phyloP scores from a whole-genome alignment of 2,113 vertebrate genomes.

The Lophura nycthemera region DNA sequence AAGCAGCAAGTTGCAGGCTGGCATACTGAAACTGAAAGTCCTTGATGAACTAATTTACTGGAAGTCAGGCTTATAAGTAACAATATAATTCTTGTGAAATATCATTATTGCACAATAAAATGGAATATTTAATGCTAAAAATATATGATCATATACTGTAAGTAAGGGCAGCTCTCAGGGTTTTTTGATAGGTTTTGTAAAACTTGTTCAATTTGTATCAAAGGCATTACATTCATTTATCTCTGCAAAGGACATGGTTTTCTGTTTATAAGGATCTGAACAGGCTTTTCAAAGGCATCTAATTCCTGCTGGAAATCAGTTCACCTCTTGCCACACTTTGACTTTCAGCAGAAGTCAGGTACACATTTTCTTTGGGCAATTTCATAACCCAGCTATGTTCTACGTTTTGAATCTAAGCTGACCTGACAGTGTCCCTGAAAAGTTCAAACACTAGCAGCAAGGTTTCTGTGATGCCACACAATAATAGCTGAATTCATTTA shows the following conservation, averaged over 20 bases:
- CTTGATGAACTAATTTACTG: background rate
- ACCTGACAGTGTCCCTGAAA: conserved; percentile 13
- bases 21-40: background rate
- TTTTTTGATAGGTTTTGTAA: background rate
- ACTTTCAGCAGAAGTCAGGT: conserved; percentile 12
- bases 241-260: background rate
- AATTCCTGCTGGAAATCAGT: background rate
- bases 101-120: background rate
- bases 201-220: background rate
- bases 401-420: conserved; percentile 32
- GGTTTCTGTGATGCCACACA: background rate
- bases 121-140: background rate
- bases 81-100: background rate
- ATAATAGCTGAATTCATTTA: conserved; percentile 40
- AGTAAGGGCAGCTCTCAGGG: background rate
- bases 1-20: background rate
- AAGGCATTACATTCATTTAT: background rate
- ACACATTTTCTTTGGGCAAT: background rate
- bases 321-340: background rate
- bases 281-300: conserved; percentile 1
- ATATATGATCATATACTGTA: background rate
- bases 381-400: background rate
- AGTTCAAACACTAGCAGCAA: background rate
- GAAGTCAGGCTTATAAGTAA: background rate
- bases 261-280: background rate